Evolutionary conservation across 2,113 vertebrate species (phyloP).

Genomic region (Hiodon tergisus): DNA sequence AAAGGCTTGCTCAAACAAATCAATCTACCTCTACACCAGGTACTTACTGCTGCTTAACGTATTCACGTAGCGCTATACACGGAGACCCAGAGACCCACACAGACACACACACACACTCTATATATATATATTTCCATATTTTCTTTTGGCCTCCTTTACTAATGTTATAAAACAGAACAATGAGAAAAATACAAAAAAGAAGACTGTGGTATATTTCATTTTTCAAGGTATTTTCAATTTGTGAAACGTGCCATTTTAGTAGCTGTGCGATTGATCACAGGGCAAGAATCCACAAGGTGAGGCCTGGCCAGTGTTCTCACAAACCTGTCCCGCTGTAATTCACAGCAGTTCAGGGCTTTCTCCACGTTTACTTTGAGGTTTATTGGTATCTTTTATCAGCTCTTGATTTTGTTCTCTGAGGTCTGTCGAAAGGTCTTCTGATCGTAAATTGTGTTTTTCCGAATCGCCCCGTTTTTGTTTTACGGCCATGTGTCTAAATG

Average conservation of each 20-base stretch:
- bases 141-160: neutral
- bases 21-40: constrained; percentile 89
- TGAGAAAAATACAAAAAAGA: no score
- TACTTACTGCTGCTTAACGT: constrained; percentile 39
- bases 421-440: neutral
- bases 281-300: neutral
- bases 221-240: neutral
- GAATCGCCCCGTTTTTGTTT: constrained; percentile 5
- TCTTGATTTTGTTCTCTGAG: constrained; percentile 14
- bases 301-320: neutral
- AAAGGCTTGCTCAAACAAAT: constrained; percentile 85
- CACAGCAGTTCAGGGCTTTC: neutral
- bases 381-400: constrained; percentile 19
- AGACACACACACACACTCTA: neutral
- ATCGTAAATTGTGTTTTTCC: constrained; percentile 18
- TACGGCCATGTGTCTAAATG: constrained; percentile 4
- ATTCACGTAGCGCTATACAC: no score
- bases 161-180: no score
- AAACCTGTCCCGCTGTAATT: neutral
- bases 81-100: no score
- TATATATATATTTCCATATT: neutral
- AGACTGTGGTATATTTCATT: neutral
- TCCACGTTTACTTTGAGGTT: neutral
- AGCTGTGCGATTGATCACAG: constrained; percentile 5
- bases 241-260: neutral